Evolutionary conservation across 2,888 invertebrate genomes (phyloP).

Genomic region (Ochropleura leucogaster): DNA sequence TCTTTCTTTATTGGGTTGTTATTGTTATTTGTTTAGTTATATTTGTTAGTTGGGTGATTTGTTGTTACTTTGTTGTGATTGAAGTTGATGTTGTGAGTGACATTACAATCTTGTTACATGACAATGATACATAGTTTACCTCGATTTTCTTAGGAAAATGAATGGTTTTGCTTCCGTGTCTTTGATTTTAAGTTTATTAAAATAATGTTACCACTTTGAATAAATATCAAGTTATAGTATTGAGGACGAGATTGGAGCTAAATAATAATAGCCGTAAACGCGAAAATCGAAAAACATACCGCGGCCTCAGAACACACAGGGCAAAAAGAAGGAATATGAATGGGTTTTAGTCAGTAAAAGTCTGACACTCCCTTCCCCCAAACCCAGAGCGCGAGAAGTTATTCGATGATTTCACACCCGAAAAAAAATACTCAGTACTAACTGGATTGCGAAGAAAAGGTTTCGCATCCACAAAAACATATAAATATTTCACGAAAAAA

Average conservation of each 20-base stretch:
- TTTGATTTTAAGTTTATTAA: not conserved
- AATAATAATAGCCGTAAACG: not conserved
- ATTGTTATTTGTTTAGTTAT: constrained; percentile 47
- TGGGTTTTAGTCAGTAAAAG: too few species aligned
- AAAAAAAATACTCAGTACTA: not conserved
- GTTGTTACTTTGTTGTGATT: not conserved
- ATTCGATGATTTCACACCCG: too few species aligned
- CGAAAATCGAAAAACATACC: too few species aligned
- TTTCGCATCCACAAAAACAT: not conserved
- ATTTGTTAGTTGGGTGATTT: constrained; percentile 26
- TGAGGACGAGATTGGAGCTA: not conserved
- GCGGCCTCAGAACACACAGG: too few species aligned
- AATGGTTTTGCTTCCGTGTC: not conserved
- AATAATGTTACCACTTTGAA: not conserved
- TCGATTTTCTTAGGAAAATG: too few species aligned
- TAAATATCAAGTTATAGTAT: not conserved
- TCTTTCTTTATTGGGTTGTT: constrained; percentile 32
- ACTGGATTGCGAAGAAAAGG: not conserved
- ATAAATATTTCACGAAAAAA: not conserved
- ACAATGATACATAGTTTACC: not conserved
- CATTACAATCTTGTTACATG: not conserved
- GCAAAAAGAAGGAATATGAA: too few species aligned
- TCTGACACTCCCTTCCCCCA: too few species aligned
- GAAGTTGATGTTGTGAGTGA: not conserved
- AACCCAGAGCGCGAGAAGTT: too few species aligned